Evolutionary conservation across 2,888 invertebrate genomes (phyloP), one percentile per base, ranked within the genome.

Genomic region (Amphipoea oculea): DNA sequence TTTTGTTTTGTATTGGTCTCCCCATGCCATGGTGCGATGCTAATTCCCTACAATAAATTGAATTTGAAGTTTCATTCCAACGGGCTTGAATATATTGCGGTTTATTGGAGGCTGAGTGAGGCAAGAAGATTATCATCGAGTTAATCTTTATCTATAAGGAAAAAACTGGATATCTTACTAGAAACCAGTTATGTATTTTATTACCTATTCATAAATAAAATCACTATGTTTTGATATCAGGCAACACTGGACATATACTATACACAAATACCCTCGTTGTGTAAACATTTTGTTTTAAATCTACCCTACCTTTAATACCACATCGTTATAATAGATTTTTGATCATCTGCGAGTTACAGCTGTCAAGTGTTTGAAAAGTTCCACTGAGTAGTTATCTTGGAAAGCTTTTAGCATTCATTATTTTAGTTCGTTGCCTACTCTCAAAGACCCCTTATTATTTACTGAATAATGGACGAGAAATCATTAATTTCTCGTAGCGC

Each of bases 401-500:
- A 82, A 70, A 81, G 51, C 68, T 68, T 51, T 76, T 40, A 72
- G 14, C 12, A 69, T 71, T 67, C 7, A 63, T 54, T 60, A 66
- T 67, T 73, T 62, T n/a, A 57, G 36, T 17, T 63, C n/a, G 6
- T 67, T 40, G 23, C 12, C 14, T 51, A 54, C 57, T 57, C 51
- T 73, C 5, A 29, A 66, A 67, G 45, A 17, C 14, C 12, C n/a
- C 68, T 69, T 54, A 62, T 76, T 63, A 63, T 54, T 75, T 75
- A 40, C 63, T 14, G 40, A 12, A 78, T 42, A 74, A 88, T 87
- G 87, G 80, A 86, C 68, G 57, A 78, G 12, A 82, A 79, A 69
- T 71, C 84, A 71, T 77, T 83, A 69, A 76, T 75, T 70, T 54
- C 73, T 74, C 20, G 23, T 51, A 62, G 60, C 20, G 45, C 76